phyloP scores from a whole-genome alignment of 2,888 invertebrate species.

The Achlya flavicornis region DNA sequence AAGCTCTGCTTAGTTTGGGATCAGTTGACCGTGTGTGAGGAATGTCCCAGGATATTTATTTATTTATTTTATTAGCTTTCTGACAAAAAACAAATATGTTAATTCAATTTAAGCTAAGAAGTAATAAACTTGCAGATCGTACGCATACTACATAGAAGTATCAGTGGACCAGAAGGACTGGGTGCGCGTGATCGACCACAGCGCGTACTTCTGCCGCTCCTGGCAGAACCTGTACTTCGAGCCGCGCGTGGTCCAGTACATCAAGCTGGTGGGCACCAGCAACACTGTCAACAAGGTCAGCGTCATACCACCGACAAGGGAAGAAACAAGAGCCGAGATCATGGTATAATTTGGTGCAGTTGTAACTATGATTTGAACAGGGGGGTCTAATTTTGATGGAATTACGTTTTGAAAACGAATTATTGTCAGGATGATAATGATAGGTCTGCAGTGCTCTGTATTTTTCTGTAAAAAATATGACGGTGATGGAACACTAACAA shows the following conservation, averaged over 20 bases:
- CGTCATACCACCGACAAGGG: slow-evolving; percentile 3
- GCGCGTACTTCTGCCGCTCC: slow-evolving; percentile 95
- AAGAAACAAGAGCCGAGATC: slow-evolving; percentile 5
- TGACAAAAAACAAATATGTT: too few relatives aligned
- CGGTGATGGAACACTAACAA: background rate
- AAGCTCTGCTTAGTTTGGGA: too few relatives aligned
- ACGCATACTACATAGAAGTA: slow-evolving; percentile 95
- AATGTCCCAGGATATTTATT: too few relatives aligned
- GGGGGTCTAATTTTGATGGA: background rate
- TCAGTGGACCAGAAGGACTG: slow-evolving; percentile 98
- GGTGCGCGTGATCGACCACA: slow-evolving; percentile 96
- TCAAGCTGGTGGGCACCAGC: slow-evolving; percentile 93
- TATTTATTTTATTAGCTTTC: too few relatives aligned
- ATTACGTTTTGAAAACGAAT: background rate
- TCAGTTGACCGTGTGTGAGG: too few relatives aligned
- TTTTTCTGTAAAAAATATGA: background rate
- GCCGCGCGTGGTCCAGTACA: slow-evolving; percentile 93
- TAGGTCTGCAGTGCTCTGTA: background rate
- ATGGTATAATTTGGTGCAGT: background rate
- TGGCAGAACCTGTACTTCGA: slow-evolving; percentile 98
- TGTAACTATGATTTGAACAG: background rate
- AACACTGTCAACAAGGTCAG: slow-evolving; percentile 96
- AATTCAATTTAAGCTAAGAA: too few relatives aligned
- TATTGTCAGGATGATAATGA: too few relatives aligned
- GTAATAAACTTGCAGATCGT: slow-evolving; percentile 82